Evolutionary conservation across 2,113 vertebrate species (phyloP).

Genomic region (Gnathonemus echidnorhynchus): DNA sequence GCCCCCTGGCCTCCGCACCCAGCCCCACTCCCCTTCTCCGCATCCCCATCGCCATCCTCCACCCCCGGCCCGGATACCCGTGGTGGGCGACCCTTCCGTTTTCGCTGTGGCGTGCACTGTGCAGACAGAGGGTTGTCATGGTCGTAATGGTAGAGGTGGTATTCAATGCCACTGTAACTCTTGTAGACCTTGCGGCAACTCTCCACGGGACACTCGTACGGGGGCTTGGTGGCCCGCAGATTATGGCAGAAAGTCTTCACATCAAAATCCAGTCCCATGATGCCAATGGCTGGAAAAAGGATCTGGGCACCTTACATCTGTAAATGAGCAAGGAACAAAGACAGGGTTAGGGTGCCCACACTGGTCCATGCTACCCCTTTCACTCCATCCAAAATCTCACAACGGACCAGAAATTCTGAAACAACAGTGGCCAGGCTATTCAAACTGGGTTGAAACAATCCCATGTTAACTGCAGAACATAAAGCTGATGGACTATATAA

Average conservation of each 20-base stretch:
- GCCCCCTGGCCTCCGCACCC: constrained; percentile 33
- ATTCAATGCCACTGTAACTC: constrained; percentile 97
- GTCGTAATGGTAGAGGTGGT: constrained; percentile 96
- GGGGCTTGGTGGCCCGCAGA: constrained; percentile 91
- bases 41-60: constrained; percentile 51
- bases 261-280: constrained; percentile 94
- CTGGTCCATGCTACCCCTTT: neutral
- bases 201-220: constrained; percentile 91
- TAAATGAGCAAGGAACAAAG: neutral
- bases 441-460: neutral
- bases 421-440: neutral
- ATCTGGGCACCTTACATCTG: constrained; percentile 58
- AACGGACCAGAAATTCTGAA: neutral
- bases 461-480: neutral
- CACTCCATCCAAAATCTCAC: neutral
- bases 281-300: constrained; percentile 51
- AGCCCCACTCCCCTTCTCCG: constrained; percentile 30
- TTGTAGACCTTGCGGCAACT: constrained; percentile 96
- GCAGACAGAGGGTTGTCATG: constrained; percentile 87
- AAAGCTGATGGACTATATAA: neutral
- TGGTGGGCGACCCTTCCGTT: constrained; percentile 88
- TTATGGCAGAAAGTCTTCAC: constrained; percentile 98
- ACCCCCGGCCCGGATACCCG: constrained; percentile 54
- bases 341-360: neutral
- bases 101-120: constrained; percentile 79